These are phyloP conservation scores for Galerucella calmariensis DNA, from an alignment of 2,888 invertebrate genomes.

Conservation along the genomic window DNA sequence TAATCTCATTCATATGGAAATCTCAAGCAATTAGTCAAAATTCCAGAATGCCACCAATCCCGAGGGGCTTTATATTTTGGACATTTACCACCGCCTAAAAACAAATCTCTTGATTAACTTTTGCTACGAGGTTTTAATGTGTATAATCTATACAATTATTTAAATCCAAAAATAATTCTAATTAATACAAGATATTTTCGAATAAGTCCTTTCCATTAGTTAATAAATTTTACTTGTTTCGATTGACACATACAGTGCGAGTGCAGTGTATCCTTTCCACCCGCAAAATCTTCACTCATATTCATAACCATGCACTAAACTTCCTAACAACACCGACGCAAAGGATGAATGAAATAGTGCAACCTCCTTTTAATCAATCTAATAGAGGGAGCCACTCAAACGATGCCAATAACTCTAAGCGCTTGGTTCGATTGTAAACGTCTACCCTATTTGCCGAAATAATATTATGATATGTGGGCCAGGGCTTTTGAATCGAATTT, in stretches of 20 bases:
- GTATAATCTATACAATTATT: background rate
- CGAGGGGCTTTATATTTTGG: constrained; percentile 42
- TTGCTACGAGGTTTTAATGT: background rate
- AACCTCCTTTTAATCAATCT: constrained; percentile 61
- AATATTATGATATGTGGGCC: constrained; percentile 25
- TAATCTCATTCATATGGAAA: constrained; percentile 87
- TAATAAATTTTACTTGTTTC: constrained; percentile 52
- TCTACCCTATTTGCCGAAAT: constrained; percentile 35
- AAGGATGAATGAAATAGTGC: constrained; percentile 46
- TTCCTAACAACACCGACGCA: constrained; percentile 6
- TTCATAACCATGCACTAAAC: constrained; percentile 53
- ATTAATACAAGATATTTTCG: background rate
- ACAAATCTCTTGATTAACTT: constrained; percentile 16
- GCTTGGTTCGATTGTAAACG: constrained; percentile 48
- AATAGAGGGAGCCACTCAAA: constrained; percentile 59
- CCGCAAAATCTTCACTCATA: constrained; percentile 55
- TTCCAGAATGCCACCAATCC: constrained; percentile 54
- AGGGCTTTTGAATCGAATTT: background rate
- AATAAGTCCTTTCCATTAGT: constrained; percentile 47
- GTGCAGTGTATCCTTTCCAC: constrained; percentile 22
- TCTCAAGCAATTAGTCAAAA: constrained; percentile 72
- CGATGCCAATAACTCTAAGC: constrained; percentile 60
- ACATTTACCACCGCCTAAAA: constrained; percentile 20
- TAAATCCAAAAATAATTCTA: no score
- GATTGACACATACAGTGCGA: constrained; percentile 42